These are phyloP conservation scores for Umimayanthus chanpuru DNA, from an alignment of 92 coral and sea anemone genomes.

Conservation along the genomic window DNA sequence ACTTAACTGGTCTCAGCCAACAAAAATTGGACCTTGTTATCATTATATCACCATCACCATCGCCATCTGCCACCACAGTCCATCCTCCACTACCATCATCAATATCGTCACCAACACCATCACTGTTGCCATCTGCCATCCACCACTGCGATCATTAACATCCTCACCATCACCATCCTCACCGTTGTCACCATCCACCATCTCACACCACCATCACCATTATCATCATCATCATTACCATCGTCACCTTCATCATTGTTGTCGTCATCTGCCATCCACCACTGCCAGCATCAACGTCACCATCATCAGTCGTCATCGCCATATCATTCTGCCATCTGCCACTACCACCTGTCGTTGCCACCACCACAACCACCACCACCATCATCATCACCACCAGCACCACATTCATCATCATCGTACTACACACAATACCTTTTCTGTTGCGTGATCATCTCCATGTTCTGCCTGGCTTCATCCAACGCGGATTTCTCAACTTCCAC, in stretches of 20 bases:
- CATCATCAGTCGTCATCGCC: not conserved
- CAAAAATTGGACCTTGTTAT: not conserved
- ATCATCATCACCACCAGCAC: not conserved
- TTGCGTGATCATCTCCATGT: slow-evolving; percentile 77
- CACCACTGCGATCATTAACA: not conserved
- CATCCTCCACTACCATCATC: not conserved
- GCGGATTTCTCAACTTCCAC: slow-evolving; percentile 92
- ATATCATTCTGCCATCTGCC: not conserved
- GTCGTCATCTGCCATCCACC: not conserved
- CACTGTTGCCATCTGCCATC: not conserved
- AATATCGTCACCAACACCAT: not conserved
- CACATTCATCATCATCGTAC: not conserved
- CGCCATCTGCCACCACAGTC: not conserved
- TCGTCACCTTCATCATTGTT: not conserved
- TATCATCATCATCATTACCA: too few relatives aligned
- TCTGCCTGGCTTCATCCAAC: slow-evolving; percentile 80
- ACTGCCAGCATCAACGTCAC: not conserved
- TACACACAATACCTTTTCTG: slow-evolving; percentile 74
- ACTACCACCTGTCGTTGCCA: not conserved
- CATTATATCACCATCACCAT: not conserved
- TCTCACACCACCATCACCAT: not conserved
- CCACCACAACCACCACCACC: not conserved
- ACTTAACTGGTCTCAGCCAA: too few relatives aligned
- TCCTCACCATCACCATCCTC: not conserved
- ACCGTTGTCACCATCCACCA: not conserved